Conservation (phyloP, 2,888 invertebrate species). For the Lepidocyrtinus sp. region DNA sequence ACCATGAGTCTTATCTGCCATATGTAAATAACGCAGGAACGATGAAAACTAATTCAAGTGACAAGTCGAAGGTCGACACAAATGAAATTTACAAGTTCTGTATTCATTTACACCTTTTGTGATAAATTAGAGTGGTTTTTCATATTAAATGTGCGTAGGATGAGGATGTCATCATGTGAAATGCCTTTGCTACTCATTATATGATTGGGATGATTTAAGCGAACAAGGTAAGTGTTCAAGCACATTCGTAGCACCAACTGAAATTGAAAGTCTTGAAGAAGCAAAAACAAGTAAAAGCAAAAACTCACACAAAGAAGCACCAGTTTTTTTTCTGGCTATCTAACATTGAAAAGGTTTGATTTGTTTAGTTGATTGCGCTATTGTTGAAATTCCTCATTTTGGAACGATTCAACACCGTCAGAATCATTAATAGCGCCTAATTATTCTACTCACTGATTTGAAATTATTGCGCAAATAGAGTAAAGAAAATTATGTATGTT, state of each 20-base stretch:
- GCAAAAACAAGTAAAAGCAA: background rate
- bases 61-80: constrained; percentile 53
- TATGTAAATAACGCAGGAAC: background rate
- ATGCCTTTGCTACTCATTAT: background rate
- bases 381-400: background rate
- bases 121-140: constrained; percentile 26
- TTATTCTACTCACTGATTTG: background rate
- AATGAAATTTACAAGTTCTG: constrained; percentile 43
- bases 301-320: background rate
- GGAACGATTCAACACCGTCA: too few relatives aligned
- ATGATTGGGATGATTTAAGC: background rate
- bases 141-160: constrained; percentile 37
- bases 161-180: constrained; percentile 12
- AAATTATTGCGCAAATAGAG: background rate
- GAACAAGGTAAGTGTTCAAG: too few relatives aligned
- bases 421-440: background rate
- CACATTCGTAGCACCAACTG: too few relatives aligned
- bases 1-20: constrained; percentile 6
- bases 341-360: background rate
- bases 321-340: background rate
- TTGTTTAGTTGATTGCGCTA: background rate
- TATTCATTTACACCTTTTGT: constrained; percentile 37
- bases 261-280: background rate
- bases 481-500: background rate
- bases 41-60: constrained; percentile 36